phyloP scores from a whole-genome alignment of 2,797 vertebrate species.

The Mionectes olivaceus region DNA sequence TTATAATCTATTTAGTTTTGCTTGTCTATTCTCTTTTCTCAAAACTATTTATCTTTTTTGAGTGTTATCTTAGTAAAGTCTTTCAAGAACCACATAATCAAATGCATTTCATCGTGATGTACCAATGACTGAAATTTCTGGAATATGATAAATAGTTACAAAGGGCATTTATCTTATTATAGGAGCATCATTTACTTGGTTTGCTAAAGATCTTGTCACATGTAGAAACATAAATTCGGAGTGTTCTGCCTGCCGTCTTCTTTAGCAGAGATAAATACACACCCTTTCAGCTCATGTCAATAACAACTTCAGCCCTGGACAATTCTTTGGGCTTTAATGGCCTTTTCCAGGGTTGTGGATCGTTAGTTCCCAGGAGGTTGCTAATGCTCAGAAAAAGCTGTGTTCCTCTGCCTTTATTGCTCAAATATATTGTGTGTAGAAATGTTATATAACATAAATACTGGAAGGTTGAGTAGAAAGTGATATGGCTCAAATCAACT shows the following conservation, averaged over 20 bases:
- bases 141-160: background rate
- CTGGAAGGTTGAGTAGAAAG: background rate
- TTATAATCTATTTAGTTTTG: background rate
- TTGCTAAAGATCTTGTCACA: background rate
- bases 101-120: background rate
- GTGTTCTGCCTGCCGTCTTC: background rate
- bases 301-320: background rate
- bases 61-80: background rate
- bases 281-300: background rate
- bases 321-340: conserved; percentile 22
- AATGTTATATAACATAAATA: background rate
- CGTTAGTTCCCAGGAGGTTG: background rate
- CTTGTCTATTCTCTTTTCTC: background rate
- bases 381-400: background rate
- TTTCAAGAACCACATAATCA: background rate
- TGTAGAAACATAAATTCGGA: background rate
- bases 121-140: background rate
- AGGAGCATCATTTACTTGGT: background rate
- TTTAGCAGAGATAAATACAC: background rate
- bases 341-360: background rate
- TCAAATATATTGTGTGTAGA: conserved; percentile 7
- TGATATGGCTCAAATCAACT: background rate
- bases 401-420: background rate
- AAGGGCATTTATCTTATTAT: background rate
- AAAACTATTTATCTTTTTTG: background rate